Evolutionary conservation across 2,797 vertebrate species (phyloP), one percentile per base, ranked within the genome.

Genomic region (Gymnothorax javanicus): DNA sequence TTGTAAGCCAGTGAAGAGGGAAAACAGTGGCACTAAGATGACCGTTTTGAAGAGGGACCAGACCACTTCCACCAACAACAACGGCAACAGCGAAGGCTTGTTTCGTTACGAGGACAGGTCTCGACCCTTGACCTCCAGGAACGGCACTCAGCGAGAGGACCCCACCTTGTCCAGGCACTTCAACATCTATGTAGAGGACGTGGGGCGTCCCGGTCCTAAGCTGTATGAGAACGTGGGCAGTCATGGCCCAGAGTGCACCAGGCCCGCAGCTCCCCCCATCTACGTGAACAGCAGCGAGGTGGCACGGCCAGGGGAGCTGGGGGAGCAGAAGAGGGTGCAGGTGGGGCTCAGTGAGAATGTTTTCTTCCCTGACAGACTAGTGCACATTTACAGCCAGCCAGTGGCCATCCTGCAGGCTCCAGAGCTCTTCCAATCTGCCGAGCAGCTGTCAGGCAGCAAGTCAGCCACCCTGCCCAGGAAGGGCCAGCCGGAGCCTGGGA

Each of bases 401-500:
- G 93, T 97, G 2, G 96, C 97, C 83, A 93, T 97, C 89, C 95
- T 97, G 88, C 97, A 97, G 50, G 93, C 95, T 0, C 94, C 96
- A 0, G 96, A 97, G 0, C 94, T 97, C 85, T 96, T 97, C 90
- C 94, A 95, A 3, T 84, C 96, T 84, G 94, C 96, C 5, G 97
- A 97, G 84, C 95, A 95, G n/a, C 9, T 94, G 17, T 96, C 89
- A 79, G 84, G 95, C 89, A 92, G 94, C 86, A 96, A 93, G 89
- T 96, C 97, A 0, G 96, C 97, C 12, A 97, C 96, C 59, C 93
- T 99, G 92, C 98, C 97, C n/a, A 95, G 96, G 82, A 98, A 99
- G 17, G 96, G 94, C 43, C 95, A 94, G 87, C 69, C 93, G 82
- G 96, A 97, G 27, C 90, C 94, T 6, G 89, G 94, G 0, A 96